Conservation (phyloP, 2,888 invertebrate species). For the Agonopterix alstromeriana region DNA sequence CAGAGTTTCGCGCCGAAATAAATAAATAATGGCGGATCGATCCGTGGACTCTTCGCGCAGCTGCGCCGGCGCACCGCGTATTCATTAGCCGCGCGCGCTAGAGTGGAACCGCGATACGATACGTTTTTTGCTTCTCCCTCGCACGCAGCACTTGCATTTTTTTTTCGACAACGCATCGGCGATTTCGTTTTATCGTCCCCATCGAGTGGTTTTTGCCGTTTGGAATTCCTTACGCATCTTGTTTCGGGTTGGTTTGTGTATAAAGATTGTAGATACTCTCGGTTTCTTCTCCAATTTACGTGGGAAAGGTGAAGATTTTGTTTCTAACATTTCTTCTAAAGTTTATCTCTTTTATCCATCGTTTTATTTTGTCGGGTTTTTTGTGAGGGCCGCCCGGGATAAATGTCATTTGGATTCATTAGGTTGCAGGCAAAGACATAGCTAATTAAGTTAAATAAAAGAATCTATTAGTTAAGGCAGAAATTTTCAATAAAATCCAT, state of each 20-base stretch:
- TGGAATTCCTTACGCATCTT: constrained; percentile 66
- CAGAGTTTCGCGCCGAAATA: constrained; percentile 69
- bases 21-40: constrained; percentile 71
- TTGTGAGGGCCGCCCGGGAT: no score
- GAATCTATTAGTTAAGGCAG: no score
- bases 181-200: constrained; percentile 72
- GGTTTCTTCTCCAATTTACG: constrained; percentile 17
- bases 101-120: constrained; percentile 73
- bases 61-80: constrained; percentile 61
- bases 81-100: constrained; percentile 68
- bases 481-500: no score
- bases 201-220: constrained; percentile 69
- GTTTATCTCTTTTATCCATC: background rate
- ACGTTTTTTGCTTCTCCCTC: constrained; percentile 70
- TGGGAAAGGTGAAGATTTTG: constrained; percentile 14
- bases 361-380: background rate
- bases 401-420: no score
- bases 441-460: no score
- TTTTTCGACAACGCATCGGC: constrained; percentile 69
- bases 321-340: background rate
- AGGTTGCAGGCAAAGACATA: no score
- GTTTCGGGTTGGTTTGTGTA: constrained; percentile 51
- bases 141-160: constrained; percentile 68
- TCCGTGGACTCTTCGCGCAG: constrained; percentile 47
- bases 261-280: constrained; percentile 23